Percentiles rank a stretch among this genome's conserved stretches.
Conservation (phyloP, 2,888 invertebrate genomes). For the Pachliopta kotzebuea region DNA sequence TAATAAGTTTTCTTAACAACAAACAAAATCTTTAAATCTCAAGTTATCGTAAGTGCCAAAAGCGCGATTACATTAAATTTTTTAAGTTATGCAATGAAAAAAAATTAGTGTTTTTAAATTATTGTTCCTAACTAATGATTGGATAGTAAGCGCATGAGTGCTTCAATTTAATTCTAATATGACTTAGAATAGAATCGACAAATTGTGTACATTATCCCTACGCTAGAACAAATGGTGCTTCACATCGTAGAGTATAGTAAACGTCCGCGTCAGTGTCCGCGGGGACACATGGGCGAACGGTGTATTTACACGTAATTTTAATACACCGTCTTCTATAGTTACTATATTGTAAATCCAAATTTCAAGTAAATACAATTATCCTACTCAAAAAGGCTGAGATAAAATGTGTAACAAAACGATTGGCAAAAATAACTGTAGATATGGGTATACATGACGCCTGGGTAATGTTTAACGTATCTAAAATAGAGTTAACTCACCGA, state of each 20-base stretch:
- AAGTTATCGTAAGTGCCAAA: slow-evolving; percentile 73
- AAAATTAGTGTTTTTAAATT: slow-evolving; percentile 70
- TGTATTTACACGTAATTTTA: slow-evolving; percentile 55
- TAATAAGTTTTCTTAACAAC: slow-evolving; percentile 22
- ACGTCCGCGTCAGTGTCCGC: slow-evolving; percentile 40
- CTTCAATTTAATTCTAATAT: slow-evolving; percentile 68
- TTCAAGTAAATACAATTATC: slow-evolving; percentile 73
- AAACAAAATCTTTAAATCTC: slow-evolving; percentile 35
- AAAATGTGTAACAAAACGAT: slow-evolving; percentile 68
- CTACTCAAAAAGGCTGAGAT: slow-evolving; percentile 79
- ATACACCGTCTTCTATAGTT: slow-evolving; percentile 73
- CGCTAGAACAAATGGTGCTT: slow-evolving; percentile 81
- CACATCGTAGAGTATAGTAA: slow-evolving; percentile 68
- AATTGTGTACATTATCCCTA: slow-evolving; percentile 79
- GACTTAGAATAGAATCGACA: slow-evolving; percentile 70
- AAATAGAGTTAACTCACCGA: slow-evolving; percentile 41
- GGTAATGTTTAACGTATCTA: slow-evolving; percentile 38
- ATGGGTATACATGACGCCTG: slow-evolving; percentile 54
- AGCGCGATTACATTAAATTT: slow-evolving; percentile 57
- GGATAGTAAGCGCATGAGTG: slow-evolving; percentile 66
- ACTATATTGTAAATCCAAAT: slow-evolving; percentile 72
- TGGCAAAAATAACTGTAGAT: slow-evolving; percentile 64
- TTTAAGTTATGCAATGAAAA: slow-evolving; percentile 68
- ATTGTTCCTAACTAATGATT: slow-evolving; percentile 76
- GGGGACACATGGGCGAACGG: slow-evolving; percentile 39